A percentile compares a stretch with the other conserved stretches of the same genome.
These are phyloP conservation scores for Hoplostethus mediterraneus DNA, from an alignment of 2,797 vertebrate genomes.

Conservation along the genomic window DNA sequence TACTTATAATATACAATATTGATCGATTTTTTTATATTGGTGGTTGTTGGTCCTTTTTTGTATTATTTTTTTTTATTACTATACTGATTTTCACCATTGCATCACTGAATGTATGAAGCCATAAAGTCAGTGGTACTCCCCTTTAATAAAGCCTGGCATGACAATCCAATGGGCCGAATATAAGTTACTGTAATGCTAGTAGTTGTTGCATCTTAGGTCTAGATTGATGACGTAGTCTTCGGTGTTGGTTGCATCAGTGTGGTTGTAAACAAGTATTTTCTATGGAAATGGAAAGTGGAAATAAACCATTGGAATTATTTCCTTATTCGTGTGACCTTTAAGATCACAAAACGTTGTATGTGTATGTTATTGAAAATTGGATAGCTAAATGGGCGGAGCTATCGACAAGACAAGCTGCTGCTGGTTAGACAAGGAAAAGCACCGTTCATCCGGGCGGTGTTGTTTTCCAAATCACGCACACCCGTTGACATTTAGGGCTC, in stretches of 20 bases:
- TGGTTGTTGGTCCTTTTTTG: no score
- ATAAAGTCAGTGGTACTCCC: no score
- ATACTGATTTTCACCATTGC: no score
- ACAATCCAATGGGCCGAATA: no score
- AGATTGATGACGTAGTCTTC: not conserved
- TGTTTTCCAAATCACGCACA: fast-evolving
- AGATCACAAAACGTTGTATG: slow-evolving; percentile 15
- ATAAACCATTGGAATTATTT: slow-evolving; percentile 31
- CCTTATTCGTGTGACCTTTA: slow-evolving; percentile 64
- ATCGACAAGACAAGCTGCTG: not conserved
- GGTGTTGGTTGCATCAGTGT: not conserved
- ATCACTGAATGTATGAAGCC: no score
- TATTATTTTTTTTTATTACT: no score
- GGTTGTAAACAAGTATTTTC: not conserved
- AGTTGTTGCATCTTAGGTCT: no score
- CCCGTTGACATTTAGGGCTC: not conserved
- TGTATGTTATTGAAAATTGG: fast-evolving
- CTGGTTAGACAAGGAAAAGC: not conserved
- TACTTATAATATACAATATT: no score
- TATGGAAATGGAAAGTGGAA: not conserved
- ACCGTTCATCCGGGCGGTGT: slow-evolving; percentile 14
- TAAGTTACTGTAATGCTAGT: no score
- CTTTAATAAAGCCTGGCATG: no score
- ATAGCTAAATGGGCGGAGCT: slow-evolving; percentile 43
- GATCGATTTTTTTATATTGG: no score